A percentile compares a stretch with the other conserved stretches of the same genome.
These are phyloP conservation scores for Mixornis gularis DNA, from an alignment of 2,113 vertebrate genomes.

Conservation along the genomic window DNA sequence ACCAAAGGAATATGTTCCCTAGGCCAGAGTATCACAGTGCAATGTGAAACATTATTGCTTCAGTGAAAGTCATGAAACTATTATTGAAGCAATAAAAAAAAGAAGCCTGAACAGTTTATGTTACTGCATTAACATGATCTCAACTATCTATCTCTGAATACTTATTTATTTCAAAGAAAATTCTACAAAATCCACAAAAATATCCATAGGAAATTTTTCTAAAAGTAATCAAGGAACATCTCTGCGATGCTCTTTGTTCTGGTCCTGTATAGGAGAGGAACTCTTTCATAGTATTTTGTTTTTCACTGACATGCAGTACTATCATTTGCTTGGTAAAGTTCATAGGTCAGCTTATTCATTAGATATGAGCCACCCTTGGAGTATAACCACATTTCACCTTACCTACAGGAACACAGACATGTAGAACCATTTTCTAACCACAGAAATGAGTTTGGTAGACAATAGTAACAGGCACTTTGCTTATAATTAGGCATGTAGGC, in stretches of 20 bases:
- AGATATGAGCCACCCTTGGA: background rate
- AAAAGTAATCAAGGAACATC: background rate
- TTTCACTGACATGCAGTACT: background rate
- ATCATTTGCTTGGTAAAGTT: background rate
- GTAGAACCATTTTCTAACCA: background rate
- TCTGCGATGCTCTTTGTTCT: background rate
- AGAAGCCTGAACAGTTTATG: background rate
- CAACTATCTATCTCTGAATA: slow-evolving; percentile 6
- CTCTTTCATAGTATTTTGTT: background rate
- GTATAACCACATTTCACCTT: background rate
- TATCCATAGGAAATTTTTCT: background rate
- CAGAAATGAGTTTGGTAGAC: background rate
- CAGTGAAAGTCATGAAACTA: background rate
- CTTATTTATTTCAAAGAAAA: slow-evolving; percentile 20
- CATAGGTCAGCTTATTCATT: background rate
- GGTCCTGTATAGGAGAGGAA: background rate
- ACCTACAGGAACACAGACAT: background rate
- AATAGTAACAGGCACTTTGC: background rate
- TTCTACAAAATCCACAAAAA: background rate
- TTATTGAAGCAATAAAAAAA: background rate
- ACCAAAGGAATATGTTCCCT: slow-evolving; percentile 43
- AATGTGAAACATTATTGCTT: slow-evolving; percentile 13
- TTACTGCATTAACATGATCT: background rate
- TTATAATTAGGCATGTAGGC: background rate
- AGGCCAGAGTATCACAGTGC: background rate